A percentile compares a stretch with the other conserved stretches of the same genome.
Evolutionary conservation across 1,140 invertebrate genomes (phyloP).

Genomic region (Heliconius eleuchia): DNA sequence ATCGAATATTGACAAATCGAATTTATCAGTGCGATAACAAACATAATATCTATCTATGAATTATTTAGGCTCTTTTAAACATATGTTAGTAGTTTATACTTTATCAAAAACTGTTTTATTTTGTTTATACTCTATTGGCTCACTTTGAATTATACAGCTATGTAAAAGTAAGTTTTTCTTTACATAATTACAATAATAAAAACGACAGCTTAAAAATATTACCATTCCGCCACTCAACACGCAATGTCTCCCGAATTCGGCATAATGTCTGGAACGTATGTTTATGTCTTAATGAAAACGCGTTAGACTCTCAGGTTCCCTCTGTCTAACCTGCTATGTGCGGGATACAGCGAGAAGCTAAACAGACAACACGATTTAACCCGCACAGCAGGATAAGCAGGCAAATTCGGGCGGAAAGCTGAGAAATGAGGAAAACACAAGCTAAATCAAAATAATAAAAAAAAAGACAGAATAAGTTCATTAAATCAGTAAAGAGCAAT

Average conservation of each 20-base stretch:
- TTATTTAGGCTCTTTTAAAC: not conserved
- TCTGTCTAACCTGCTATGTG: not conserved
- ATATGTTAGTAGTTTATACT: not conserved
- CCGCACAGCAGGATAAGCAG: too few species aligned
- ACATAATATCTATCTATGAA: not conserved
- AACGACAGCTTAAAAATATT: too few species aligned
- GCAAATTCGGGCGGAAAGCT: too few species aligned
- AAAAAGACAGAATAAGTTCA: not conserved
- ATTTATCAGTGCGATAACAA: constrained; percentile 5
- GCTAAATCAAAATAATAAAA: too few species aligned
- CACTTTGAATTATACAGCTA: not conserved
- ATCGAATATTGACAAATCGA: constrained; percentile 4
- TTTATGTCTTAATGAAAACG: not conserved
- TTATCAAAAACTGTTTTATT: not conserved
- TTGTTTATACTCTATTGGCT: not conserved
- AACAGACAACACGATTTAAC: not conserved
- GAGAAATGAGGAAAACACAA: too few species aligned
- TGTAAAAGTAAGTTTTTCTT: too few species aligned
- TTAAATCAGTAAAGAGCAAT: not conserved
- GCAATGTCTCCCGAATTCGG: not conserved
- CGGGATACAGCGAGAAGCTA: not conserved
- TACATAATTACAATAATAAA: too few species aligned
- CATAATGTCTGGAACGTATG: not conserved
- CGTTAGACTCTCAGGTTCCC: not conserved
- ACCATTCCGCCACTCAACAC: not conserved